These are phyloP conservation scores for Tetranychus urticae DNA, from an alignment of 1,140 invertebrate species.

Conservation along the genomic window DNA sequence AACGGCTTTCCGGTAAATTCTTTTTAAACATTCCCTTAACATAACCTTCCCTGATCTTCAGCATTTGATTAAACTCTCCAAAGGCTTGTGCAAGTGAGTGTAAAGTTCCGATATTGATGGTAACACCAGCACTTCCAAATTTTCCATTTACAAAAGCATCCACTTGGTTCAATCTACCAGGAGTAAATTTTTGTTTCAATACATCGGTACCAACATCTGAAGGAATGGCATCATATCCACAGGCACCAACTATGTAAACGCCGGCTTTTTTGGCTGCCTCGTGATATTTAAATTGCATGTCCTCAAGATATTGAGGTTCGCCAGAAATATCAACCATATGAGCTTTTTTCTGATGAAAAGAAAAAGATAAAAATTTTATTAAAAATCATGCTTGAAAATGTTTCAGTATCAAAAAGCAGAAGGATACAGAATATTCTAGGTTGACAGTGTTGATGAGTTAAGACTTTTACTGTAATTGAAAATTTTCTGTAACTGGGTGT, in stretches of 20 bases:
- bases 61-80: constrained; percentile 33
- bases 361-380: background rate
- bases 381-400: background rate
- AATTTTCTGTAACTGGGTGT: too few species aligned
- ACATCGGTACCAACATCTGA: constrained; percentile 41
- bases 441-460: too few species aligned
- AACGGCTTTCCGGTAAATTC: constrained; percentile 22
- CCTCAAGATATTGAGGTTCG: constrained; percentile 61
- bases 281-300: constrained; percentile 54
- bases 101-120: constrained; percentile 49
- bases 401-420: background rate
- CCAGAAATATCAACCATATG: constrained; percentile 77
- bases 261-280: constrained; percentile 44
- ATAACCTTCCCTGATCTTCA: constrained; percentile 1
- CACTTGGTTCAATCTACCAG: constrained; percentile 2
- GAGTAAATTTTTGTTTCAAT: constrained; percentile 9
- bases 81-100: constrained; percentile 49
- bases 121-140: background rate
- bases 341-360: constrained; percentile 23
- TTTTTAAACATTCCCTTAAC: background rate
- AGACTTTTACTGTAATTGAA: too few species aligned
- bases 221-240: constrained; percentile 49
- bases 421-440: too few species aligned
- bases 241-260: constrained; percentile 60
- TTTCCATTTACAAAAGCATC: constrained; percentile 3